Base-by-base conservation (phyloP, 2,797 vertebrate genomes). In the Lycodopsis pacificus region DNA sequence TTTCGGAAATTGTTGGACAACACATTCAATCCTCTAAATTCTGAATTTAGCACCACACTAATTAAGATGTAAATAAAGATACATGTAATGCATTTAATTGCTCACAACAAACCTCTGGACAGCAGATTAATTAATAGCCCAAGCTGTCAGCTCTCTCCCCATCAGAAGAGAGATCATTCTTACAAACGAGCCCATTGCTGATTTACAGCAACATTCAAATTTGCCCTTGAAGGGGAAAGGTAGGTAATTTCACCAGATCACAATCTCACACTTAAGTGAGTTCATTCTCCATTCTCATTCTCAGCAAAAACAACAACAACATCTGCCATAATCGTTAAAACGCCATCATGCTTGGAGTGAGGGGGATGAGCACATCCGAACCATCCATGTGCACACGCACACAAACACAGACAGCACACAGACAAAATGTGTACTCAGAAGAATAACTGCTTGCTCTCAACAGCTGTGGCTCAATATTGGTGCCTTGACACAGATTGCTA, bases 311-410 rank as follows among this genome's bases (percentile, higher is more conserved):
- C 85, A 89, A 83, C 86, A 89, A 90, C 85, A 89, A 79, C 86
- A 89, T 88, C 91, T 93, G 91, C 87, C 74, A 65, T 64, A 90
- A 82, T 89, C 88, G n/a, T 91, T 93, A 90, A 92, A 93, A 89
- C 65, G 58, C 82, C 80, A 91, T 92, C 85, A 88, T 79, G 76
- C 69, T 65, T 58, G 61, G 63, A 79, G 62, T 71, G 76, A 73
- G 73, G 66, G 58, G 80, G 69, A 76, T 77, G 68, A 85, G 79
- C 59, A 22, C 49, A 27, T 53, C 30, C 65, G 57, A 72, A 57
- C 56, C 73, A 79, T 76, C 57, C 20, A 65, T 70, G 53, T 70
- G 65, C 77, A 80, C 17, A 38, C 48, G 48, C 49, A 30, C 46
- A 69, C 42, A 42, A 59, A 54, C 36, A 49, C 15, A 53, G 27